Conservation (phyloP, 2,113 vertebrate species). For the Psittacus erithacus region DNA sequence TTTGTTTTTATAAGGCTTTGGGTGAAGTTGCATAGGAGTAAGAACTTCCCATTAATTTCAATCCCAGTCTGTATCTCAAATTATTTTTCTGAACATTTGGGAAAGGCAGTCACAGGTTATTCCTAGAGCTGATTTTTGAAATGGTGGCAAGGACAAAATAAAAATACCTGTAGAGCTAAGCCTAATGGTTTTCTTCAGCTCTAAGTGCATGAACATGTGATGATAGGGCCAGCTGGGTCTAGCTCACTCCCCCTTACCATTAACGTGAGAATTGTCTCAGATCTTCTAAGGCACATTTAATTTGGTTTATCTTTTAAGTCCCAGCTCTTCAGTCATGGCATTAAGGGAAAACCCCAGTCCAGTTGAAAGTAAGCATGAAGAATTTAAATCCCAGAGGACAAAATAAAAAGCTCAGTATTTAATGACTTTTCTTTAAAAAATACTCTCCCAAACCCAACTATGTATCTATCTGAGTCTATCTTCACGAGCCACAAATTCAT, state of each 20-base stretch:
- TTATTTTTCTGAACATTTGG: not conserved
- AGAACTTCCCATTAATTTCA: not conserved
- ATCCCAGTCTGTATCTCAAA: not conserved
- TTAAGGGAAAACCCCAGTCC: not conserved
- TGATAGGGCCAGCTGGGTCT: not conserved
- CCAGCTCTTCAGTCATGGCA: not conserved
- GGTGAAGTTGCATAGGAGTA: not conserved
- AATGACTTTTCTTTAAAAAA: not conserved
- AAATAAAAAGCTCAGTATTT: not conserved
- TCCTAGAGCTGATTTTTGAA: not conserved
- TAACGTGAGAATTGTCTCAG: fast-evolving
- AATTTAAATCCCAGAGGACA: not conserved
- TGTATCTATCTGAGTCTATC: not conserved
- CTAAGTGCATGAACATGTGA: not conserved
- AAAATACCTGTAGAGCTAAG: not conserved
- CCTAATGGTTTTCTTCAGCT: not conserved
- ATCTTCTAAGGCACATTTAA: not conserved
- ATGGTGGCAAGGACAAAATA: not conserved
- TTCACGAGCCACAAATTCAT: not conserved
- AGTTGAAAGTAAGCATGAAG: not conserved
- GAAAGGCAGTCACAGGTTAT: not conserved
- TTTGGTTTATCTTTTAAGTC: not conserved
- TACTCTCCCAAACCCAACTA: not conserved
- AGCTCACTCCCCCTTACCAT: not conserved
- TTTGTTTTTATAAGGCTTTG: not conserved